Evolutionary conservation across 1,140 invertebrate species (phyloP).

Genomic region (Liolophura sinensis): DNA sequence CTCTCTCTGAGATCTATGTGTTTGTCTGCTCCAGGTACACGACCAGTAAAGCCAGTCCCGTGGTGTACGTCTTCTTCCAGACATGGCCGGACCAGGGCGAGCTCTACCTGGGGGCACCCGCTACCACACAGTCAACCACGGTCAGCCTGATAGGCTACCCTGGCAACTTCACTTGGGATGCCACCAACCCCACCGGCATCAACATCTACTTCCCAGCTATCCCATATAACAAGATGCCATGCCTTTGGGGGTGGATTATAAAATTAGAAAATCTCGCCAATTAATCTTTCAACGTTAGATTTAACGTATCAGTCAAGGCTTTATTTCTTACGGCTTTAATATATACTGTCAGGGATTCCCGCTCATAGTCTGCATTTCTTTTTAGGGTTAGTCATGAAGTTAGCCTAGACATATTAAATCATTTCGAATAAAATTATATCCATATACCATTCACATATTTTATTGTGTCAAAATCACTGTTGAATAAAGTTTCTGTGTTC

Average conservation of each 20-base stretch:
- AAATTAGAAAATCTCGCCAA: conserved; percentile 29
- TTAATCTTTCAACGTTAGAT: too few species aligned
- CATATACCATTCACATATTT: too few species aligned
- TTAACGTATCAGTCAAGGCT: too few species aligned
- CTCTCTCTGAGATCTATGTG: too few species aligned
- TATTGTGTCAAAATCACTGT: too few species aligned
- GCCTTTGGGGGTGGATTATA: conserved; percentile 41
- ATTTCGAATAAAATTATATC: too few species aligned
- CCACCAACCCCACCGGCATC: conserved; percentile 17
- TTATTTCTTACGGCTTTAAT: neutral
- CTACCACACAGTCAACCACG: conserved; percentile 8
- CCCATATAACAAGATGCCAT: conserved; percentile 30
- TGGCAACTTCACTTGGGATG: conserved; percentile 12
- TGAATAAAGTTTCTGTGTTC: too few species aligned
- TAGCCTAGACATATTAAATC: too few species aligned
- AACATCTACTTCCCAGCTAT: conserved; percentile 31
- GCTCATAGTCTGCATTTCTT: too few species aligned
- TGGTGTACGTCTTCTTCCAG: conserved; percentile 20
- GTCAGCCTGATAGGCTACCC: conserved; percentile 45
- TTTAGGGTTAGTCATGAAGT: too few species aligned
- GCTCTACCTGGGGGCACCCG: conserved; percentile 12
- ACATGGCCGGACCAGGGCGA: conserved; percentile 14
- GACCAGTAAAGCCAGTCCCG: conserved; percentile 6
- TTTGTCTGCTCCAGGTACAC: conserved; percentile 27
- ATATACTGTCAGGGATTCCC: neutral